phyloP scores from a whole-genome alignment of 2,113 vertebrate genomes.

The Neopipo cinnamomea region DNA sequence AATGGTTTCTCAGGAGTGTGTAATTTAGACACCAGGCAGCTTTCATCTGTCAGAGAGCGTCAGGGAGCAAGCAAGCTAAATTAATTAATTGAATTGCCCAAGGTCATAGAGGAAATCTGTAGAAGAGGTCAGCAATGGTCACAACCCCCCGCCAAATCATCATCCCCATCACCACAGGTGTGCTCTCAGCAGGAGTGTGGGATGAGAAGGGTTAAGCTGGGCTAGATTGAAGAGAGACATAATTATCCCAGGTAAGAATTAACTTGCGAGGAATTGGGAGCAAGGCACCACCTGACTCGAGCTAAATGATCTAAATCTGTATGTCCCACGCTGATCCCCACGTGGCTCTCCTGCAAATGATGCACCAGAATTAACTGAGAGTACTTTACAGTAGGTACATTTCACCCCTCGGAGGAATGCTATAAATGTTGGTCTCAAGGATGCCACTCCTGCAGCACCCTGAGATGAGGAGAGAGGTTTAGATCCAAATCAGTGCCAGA shows the following conservation, averaged over 20 bases:
- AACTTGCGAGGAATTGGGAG: slow-evolving; percentile 28
- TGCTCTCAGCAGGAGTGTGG: fast-evolving
- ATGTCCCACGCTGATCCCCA: slow-evolving; percentile 27
- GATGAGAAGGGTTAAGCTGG: background rate
- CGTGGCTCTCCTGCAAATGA: background rate
- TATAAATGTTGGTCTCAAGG: slow-evolving; percentile 32
- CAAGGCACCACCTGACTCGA: slow-evolving; percentile 21
- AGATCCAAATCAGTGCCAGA: slow-evolving; percentile 20
- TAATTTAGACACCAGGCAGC: background rate
- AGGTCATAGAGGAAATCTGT: background rate
- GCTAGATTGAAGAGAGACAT: background rate
- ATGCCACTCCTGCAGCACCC: background rate
- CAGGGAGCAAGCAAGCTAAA: background rate
- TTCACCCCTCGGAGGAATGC: slow-evolving; percentile 44
- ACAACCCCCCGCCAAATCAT: fast-evolving
- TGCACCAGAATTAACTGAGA: slow-evolving; percentile 61
- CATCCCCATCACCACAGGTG: fast-evolving
- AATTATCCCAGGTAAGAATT: slow-evolving; percentile 57
- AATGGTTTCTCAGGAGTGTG: background rate
- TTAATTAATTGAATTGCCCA: background rate
- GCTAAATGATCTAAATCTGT: slow-evolving; percentile 20
- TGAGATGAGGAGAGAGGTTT: background rate
- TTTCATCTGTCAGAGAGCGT: background rate
- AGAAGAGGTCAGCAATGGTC: background rate
- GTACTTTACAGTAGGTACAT: slow-evolving; percentile 60